Evolutionary conservation across 2,888 invertebrate species (phyloP).

Genomic region (Sinelater perroti): DNA sequence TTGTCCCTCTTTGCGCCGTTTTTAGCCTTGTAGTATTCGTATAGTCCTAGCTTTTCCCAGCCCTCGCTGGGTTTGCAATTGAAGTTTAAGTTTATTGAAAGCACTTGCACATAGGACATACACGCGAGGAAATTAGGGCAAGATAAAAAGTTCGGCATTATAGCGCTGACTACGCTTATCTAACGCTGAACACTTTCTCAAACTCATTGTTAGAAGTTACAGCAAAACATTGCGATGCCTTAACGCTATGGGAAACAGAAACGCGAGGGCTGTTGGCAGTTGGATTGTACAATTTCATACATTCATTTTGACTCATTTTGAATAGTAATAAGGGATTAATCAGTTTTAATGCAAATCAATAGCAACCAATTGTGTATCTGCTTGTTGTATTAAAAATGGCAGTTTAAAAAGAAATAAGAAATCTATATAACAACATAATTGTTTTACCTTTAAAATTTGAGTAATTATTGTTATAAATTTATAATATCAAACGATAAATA

Average conservation of each 20-base stretch:
- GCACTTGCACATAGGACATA: conserved; percentile 3
- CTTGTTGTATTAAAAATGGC: no score
- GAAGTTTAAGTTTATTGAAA: conserved; percentile 31
- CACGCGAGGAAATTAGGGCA: conserved; percentile 5
- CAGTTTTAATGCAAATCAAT: no score
- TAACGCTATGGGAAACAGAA: no score
- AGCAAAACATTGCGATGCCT: not conserved
- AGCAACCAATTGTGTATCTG: no score
- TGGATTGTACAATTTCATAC: not conserved
- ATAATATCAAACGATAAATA: no score
- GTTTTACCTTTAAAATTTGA: no score
- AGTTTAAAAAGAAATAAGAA: no score
- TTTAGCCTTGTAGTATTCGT: conserved; percentile 98
- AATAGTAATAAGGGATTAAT: no score
- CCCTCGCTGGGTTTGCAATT: conserved; percentile 75
- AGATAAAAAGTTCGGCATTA: not conserved
- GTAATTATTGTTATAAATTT: no score
- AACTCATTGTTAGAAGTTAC: conserved; percentile 11
- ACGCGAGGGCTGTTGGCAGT: not conserved
- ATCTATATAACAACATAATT: no score
- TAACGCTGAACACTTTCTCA: not conserved
- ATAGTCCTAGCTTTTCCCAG: conserved; percentile 97
- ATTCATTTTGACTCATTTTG: no score
- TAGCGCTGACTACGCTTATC: not conserved
- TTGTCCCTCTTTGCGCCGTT: conserved; percentile 88